These are phyloP conservation scores for Sebastes goodei DNA, from an alignment of 2,797 vertebrate species.

Conservation along the genomic window DNA sequence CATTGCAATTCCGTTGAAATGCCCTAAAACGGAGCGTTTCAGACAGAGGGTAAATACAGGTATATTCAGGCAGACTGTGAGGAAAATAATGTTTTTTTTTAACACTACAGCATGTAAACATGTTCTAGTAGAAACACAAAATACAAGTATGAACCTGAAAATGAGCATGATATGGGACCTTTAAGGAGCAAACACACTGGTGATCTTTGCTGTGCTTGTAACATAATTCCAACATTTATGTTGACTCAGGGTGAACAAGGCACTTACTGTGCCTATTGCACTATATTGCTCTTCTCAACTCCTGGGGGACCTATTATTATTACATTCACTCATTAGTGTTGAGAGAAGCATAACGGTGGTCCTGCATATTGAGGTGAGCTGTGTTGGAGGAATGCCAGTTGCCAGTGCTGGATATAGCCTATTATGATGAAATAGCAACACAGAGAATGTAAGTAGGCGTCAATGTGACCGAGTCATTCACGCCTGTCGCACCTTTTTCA, in stretches of 20 bases:
- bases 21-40: no score
- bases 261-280: neutral
- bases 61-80: no score
- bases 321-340: conserved; percentile 10
- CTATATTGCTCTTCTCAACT: neutral
- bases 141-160: no score
- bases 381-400: neutral
- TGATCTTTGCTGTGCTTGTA: neutral
- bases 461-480: neutral
- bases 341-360: neutral
- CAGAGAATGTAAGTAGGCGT: neutral
- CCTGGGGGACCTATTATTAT: neutral
- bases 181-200: neutral
- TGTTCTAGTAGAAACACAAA: no score
- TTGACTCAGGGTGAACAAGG: neutral
- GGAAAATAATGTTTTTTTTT: no score
- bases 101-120: no score
- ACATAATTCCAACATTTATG: neutral
- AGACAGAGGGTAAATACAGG: no score
- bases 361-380: neutral
- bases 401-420: neutral
- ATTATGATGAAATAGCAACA: neutral
- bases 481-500: neutral
- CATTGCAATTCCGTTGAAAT: no score
- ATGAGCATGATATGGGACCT: no score